Evolutionary conservation across 2,888 invertebrate genomes (phyloP), one percentile per base, ranked within the genome.

Genomic region (Drosophila rellima): DNA sequence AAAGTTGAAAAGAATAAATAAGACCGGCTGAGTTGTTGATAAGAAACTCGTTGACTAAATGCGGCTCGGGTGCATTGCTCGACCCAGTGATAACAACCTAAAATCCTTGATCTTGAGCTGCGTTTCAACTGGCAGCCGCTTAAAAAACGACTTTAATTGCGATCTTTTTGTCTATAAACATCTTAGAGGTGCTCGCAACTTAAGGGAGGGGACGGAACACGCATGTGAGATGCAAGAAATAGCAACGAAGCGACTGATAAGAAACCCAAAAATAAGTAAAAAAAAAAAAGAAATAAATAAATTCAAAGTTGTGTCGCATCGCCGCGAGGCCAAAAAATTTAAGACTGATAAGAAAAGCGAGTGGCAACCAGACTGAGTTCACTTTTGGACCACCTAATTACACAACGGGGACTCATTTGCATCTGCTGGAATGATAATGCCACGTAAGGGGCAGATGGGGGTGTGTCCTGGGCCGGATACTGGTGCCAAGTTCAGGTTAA

Each of bases 21-120:
- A 18, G 13, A 48, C 4, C n/a, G 13, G 7, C 48, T 48, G 7
- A 48, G 6, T 10, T 54, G 6, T 59, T 84, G 83, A 84, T 84
- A 84, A 87, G 75, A 63, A 87, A 87, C 83, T 84, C 67, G 85
- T 84, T 84, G 80, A 87, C 85, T 85, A 81, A 87, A 87, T 84
- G 85, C 65, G 80, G 75, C 66, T 75, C 70, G 78, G 83, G 89
- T 90, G 89, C 89, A 90, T 82, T 88, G 90, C 71, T 75, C 89
- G 90, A 86, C 80, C 81, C 66, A 39, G 44, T 63, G 89, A 90
- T 90, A 90, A 90, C 72, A 13, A 17, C 17, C 18, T 47, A 57
- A 86, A 89, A 77, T 80, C 89, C 89, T 90, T 90, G 89, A 90
- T 89, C 90, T 90, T 90, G 88, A 77, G 78, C 64, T 82, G 88